Percentiles rank a stretch among this genome's conserved stretches.
Conservation (phyloP, 2,113 vertebrate genomes). For the Ranitomeya variabilis region DNA sequence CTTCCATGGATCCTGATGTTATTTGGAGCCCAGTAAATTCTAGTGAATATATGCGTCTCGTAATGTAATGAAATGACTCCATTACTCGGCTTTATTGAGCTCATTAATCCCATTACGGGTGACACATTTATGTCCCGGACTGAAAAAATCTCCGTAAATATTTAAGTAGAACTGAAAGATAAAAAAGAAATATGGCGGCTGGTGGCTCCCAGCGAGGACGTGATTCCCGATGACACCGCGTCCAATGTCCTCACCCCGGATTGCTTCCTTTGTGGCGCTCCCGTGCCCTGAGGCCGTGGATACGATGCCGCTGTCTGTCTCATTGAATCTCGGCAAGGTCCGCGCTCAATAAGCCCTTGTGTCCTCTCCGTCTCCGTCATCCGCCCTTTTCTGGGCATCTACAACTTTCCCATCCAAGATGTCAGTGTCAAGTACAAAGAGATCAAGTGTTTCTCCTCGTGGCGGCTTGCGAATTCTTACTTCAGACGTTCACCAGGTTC, state of each 20-base stretch:
- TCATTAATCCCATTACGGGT: neutral
- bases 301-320: neutral
- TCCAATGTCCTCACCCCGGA: neutral
- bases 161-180: neutral
- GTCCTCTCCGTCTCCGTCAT: neutral
- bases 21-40: neutral
- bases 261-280: neutral
- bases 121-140: slow-evolving; percentile 4
- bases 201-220: neutral
- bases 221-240: neutral
- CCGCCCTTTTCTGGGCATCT: slow-evolving; percentile 9
- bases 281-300: neutral
- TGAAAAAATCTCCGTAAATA: slow-evolving; percentile 1
- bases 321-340: neutral
- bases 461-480: slow-evolving; percentile 6
- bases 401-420: neutral
- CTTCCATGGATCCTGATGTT: neutral
- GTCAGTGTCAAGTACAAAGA: neutral
- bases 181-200: neutral
- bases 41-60: neutral
- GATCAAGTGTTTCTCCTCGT: slow-evolving; percentile 10
- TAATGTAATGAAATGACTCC: slow-evolving; percentile 5
- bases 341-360: slow-evolving; percentile 22
- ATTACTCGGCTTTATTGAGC: slow-evolving; percentile 1
- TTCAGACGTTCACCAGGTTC: slow-evolving; percentile 25